Percentiles rank a stretch among this genome's conserved stretches.
phyloP scores from a whole-genome alignment of 2,888 invertebrate genomes.

The Aphidius colemani region DNA sequence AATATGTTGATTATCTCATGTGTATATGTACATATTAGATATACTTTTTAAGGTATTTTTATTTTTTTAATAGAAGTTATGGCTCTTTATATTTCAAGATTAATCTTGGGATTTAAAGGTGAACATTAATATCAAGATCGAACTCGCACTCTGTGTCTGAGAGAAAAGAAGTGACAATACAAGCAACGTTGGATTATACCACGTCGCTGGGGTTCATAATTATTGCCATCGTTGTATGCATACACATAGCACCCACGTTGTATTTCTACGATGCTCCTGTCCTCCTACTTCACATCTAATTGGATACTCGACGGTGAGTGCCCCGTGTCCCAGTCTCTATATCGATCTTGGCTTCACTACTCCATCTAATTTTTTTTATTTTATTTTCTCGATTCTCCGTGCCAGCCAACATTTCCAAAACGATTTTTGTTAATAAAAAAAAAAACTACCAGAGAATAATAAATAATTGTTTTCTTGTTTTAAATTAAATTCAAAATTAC shows the following conservation, averaged over 20 bases:
- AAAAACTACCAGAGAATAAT: constrained; percentile 4
- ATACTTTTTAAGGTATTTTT: neutral
- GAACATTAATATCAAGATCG: no score
- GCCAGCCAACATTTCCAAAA: neutral
- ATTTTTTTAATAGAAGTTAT: no score
- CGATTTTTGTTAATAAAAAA: constrained; percentile 10
- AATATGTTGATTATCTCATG: no score
- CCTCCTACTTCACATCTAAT: constrained; percentile 42
- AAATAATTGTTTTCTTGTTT: no score
- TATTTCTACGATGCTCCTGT: constrained; percentile 33
- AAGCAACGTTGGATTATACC: constrained; percentile 35
- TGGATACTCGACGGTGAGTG: constrained; percentile 38
- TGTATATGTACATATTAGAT: no score
- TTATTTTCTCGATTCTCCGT: constrained; percentile 18
- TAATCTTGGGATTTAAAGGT: no score
- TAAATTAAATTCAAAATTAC: constrained; percentile 21
- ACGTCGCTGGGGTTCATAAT: constrained; percentile 43
- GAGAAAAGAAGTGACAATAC: neutral
- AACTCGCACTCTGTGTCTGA: no score
- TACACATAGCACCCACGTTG: constrained; percentile 38
- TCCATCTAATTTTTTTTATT: constrained; percentile 9
- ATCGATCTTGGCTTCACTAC: constrained; percentile 12
- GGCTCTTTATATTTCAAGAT: no score
- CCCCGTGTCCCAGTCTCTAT: constrained; percentile 26
- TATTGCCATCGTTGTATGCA: constrained; percentile 36